A percentile compares a stretch with the other conserved stretches of the same genome.
Conservation (phyloP, 2,888 invertebrate species). For the Epinotia brunnichana region DNA sequence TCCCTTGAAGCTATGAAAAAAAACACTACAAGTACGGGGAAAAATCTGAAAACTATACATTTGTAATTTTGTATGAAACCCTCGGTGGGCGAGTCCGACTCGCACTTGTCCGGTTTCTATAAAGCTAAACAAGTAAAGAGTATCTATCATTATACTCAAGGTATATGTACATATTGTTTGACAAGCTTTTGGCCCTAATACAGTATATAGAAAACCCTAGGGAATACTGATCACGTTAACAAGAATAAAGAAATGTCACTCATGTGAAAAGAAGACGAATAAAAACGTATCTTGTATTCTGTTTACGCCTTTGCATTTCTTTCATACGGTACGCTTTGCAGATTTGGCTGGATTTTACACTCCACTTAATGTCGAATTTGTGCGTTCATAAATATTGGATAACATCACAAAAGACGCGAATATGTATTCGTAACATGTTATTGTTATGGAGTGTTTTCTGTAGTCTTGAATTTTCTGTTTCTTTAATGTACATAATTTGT, state of each 20-base stretch:
- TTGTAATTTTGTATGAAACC: too few relatives aligned
- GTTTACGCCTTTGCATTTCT: conserved; percentile 16
- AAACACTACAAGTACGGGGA: too few relatives aligned
- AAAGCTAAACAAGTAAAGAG: too few relatives aligned
- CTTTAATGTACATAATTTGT: background rate
- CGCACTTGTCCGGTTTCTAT: too few relatives aligned
- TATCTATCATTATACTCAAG: background rate
- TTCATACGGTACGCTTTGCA: background rate
- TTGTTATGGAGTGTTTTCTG: background rate
- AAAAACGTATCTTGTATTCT: conserved; percentile 6
- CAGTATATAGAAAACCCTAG: background rate
- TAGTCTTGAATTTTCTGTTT: background rate
- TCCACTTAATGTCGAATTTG: conserved; percentile 25
- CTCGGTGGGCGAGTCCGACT: too few relatives aligned
- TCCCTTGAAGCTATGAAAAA: too few relatives aligned
- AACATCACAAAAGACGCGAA: background rate
- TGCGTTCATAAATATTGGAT: conserved; percentile 31
- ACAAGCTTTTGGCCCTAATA: background rate
- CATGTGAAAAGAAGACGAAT: conserved; percentile 11
- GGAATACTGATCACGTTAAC: conserved; percentile 8
- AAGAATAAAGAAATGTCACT: conserved; percentile 15
- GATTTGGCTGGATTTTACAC: conserved; percentile 30
- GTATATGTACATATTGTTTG: background rate
- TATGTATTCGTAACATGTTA: background rate
- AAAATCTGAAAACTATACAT: too few relatives aligned